Evolutionary conservation across 2,888 invertebrate genomes (phyloP).

Genomic region (Campoplex nolae): DNA sequence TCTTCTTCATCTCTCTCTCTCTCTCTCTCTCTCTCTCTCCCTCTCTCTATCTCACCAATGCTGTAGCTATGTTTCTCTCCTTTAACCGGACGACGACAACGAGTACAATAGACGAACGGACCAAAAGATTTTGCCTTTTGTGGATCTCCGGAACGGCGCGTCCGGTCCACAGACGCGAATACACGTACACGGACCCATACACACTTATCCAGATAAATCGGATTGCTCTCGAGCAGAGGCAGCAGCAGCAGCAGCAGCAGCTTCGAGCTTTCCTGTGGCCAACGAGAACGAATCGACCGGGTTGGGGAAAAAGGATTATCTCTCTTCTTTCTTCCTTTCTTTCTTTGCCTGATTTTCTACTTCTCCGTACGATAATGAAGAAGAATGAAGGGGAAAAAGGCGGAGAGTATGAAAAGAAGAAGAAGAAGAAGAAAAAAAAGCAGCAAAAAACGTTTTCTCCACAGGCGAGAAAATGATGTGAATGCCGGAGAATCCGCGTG

Average conservation of each 20-base stretch:
- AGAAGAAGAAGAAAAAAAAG: background rate
- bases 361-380: constrained; percentile 49
- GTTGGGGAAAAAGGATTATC: constrained; percentile 63
- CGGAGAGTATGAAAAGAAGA: background rate
- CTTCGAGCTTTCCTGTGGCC: constrained; percentile 56
- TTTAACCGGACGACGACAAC: constrained; percentile 53
- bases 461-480: constrained; percentile 47
- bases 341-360: constrained; percentile 27
- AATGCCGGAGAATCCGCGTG: constrained; percentile 44
- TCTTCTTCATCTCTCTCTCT: background rate
- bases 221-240: constrained; percentile 48
- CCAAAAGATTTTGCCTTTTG: constrained; percentile 67
- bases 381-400: background rate
- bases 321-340: background rate
- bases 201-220: constrained; percentile 63
- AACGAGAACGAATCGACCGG: constrained; percentile 65
- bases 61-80: constrained; percentile 13
- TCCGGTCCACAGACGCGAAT: constrained; percentile 42
- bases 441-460: constrained; percentile 32
- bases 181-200: constrained; percentile 22
- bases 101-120: constrained; percentile 51
- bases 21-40: background rate
- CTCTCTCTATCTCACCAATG: background rate
- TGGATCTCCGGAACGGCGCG: constrained; percentile 62
- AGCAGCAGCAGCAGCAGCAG: constrained; percentile 24